Evolutionary conservation across 2,113 vertebrate species (phyloP).

Genomic region (Crotalus helleri): DNA sequence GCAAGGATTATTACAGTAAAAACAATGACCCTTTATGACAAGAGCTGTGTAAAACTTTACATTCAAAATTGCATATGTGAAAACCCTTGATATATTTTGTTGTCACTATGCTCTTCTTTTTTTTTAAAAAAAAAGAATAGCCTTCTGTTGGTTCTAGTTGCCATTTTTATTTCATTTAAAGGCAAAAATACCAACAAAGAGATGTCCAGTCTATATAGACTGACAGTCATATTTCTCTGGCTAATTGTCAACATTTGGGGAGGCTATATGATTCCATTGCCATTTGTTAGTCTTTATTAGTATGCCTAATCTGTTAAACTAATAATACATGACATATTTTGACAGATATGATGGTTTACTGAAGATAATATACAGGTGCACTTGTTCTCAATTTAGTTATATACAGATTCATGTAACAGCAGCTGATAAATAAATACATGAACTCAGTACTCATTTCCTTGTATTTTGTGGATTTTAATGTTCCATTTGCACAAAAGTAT

Average conservation of each 20-base stretch:
- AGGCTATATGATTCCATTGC: conserved; percentile 3
- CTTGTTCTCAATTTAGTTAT: not conserved
- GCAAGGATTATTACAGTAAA: not conserved
- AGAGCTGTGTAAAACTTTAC: not conserved
- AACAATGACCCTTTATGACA: not conserved
- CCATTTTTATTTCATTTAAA: not conserved
- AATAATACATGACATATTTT: conserved; percentile 17
- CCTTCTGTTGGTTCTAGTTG: not conserved
- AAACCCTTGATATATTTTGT: not conserved
- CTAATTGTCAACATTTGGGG: conserved; percentile 17
- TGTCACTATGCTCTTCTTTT: not conserved
- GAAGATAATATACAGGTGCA: not conserved
- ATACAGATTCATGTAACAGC: not conserved
- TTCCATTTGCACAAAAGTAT: not conserved
- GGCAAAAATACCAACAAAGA: not conserved
- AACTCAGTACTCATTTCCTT: not conserved
- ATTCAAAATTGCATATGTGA: not conserved
- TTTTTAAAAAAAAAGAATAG: not conserved
- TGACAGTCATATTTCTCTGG: not conserved
- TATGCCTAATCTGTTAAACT: not conserved
- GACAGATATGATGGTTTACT: not conserved
- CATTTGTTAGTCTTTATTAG: conserved; percentile 5
- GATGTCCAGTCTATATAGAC: not conserved
- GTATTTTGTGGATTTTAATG: not conserved
- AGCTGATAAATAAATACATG: not conserved